Evolutionary conservation across 2,113 vertebrate species (phyloP).

Genomic region (Proteles cristata): DNA sequence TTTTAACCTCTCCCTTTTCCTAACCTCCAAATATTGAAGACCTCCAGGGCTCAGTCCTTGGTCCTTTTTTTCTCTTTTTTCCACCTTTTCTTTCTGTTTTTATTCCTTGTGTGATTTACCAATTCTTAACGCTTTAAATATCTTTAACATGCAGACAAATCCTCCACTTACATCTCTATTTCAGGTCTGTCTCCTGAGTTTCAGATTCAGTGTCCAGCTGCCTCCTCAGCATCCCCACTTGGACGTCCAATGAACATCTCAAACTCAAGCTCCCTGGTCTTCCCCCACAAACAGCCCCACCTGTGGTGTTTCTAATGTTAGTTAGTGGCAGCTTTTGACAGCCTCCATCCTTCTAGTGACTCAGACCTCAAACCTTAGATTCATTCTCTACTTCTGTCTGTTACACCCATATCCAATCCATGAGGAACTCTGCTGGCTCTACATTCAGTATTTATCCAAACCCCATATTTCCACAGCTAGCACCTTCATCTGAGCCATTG

Average conservation of each 20-base stretch:
- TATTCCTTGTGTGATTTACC: background rate
- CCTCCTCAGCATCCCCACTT: background rate
- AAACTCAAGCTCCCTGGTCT: background rate
- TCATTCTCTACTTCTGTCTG: background rate
- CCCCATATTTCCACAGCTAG: background rate
- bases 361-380: background rate
- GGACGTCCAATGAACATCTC: background rate
- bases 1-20: background rate
- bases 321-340: background rate
- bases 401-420: background rate
- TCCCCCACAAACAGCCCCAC: background rate
- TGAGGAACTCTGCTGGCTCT: background rate
- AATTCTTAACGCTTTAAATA: background rate
- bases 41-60: background rate
- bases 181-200: background rate
- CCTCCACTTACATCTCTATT: background rate
- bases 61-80: background rate
- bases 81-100: background rate
- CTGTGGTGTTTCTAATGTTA: background rate
- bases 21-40: background rate
- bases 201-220: background rate
- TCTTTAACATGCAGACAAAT: background rate
- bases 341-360: background rate
- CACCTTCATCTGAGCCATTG: no score
- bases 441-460: background rate